Base-by-base conservation (phyloP, 2,113 vertebrate genomes). In the Lucifuga dentata region DNA sequence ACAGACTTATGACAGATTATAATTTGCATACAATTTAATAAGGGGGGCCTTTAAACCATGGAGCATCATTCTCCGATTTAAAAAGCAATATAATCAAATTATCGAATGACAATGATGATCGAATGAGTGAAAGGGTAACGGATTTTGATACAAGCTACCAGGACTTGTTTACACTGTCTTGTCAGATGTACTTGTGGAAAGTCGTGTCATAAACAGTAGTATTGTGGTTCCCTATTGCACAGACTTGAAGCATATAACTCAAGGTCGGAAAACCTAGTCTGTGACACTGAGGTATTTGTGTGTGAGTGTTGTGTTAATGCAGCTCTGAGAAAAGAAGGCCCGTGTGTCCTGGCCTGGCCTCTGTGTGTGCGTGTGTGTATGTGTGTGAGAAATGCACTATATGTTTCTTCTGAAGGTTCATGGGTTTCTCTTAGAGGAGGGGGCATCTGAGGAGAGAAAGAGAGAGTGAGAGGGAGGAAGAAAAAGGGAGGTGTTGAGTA, bases 331-430 rank as follows among this genome's bases (percentile, higher is more conserved):
- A 24, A 70, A 72, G 66, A 79, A 68, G 60, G 61, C 63, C 6
- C 12, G 26, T 36, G n/a, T n/a, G n/a, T n/a, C n/a, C n/a, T n/a
- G n/a, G n/a, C n/a, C n/a, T n/a, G n/a, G n/a, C n/a, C n/a, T n/a
- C n/a, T n/a, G n/a, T n/a, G n/a, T n/a, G n/a, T n/a, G n/a, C n/a
- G n/a, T n/a, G 45, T 40, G 36, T 48, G 49, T 61, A 39, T 77
- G 73, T 82, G 78, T 70, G 23, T 43, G 72, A 61, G 58, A 81
- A 74, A 73, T 68, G 56, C 7, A 29, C 26, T 29, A 7, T 77
- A 78, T 79, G 74, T 86, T 81, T 85, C 48, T 68, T 88, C 82
- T 89, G 76, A 83, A 73, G 86, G 86, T 87, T 89, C 75, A 85
- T 52, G 59, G 56, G 78, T 86, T 88, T 83, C 71, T 70, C 46